phyloP scores from a whole-genome alignment of 2,113 vertebrate species.

The Melanostigma gelatinosum region DNA sequence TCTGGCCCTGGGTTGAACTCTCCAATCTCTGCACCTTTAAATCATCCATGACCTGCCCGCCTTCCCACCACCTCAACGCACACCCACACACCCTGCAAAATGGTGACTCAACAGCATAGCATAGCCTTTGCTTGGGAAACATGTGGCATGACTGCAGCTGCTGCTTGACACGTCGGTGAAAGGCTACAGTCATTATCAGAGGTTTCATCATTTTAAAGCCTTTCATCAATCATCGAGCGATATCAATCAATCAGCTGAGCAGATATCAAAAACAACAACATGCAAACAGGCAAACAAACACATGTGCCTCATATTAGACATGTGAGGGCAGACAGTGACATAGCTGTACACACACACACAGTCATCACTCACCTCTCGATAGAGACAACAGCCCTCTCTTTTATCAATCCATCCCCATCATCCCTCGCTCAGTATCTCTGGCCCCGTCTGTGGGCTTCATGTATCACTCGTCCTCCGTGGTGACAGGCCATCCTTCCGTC shows the following conservation, averaged over 20 bases:
- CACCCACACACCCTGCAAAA: not conserved
- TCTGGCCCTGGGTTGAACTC: conserved; percentile 77
- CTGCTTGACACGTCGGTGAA: not conserved
- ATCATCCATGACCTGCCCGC: conserved; percentile 67
- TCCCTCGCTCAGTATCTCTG: conserved; percentile 57
- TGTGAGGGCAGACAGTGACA: conserved; percentile 7
- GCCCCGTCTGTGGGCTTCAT: conserved; percentile 41
- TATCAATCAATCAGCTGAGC: conserved; percentile 62
- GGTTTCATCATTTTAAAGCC: conserved; percentile 37
- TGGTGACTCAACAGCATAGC: not conserved
- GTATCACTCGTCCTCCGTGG: conserved; percentile 62
- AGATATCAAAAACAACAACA: conserved; percentile 22
- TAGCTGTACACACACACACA: conserved; percentile 21
- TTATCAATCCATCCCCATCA: conserved; percentile 72
- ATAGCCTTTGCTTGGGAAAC: not conserved
- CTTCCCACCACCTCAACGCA: conserved; percentile 12
- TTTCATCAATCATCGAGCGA: conserved; percentile 38
- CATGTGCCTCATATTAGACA: conserved; percentile 11
- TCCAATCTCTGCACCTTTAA: conserved; percentile 78
- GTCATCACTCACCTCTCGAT: conserved; percentile 58
- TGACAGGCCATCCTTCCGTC: conserved; percentile 66
- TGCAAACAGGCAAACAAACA: conserved; percentile 23
- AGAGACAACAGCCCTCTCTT: conserved; percentile 69
- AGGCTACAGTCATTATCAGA: conserved; percentile 28
- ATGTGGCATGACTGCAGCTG: not conserved